Base-by-base conservation (phyloP, 2,797 vertebrate genomes). In the Anableps anableps region DNA sequence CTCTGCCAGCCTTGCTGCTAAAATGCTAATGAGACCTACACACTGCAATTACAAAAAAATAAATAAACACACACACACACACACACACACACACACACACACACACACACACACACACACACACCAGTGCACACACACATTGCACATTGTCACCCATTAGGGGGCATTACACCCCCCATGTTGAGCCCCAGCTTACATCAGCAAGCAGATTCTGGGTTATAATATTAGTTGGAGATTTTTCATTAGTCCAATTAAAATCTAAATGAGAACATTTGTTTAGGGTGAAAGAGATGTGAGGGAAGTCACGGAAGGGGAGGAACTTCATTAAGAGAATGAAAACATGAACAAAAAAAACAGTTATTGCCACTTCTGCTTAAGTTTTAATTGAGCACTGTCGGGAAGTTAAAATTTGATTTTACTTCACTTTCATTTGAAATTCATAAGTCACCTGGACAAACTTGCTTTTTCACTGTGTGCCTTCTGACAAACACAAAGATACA, bases 1-100 rank as follows among this genome's bases (percentile, higher is more conserved):
- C 78, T 70, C 77, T 41, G 51, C 82, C 83, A 83, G 79, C 82
- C 91, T 80, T 74, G 85, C 84, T 86, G 90, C 82, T 86, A 83
- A 93, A 92, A 92, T 90, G 85, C 88, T 85, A 92, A 93, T 92
- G 86, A 91, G 77, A 47, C 53, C 77, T 17, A 36, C 41, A 70
- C 82, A 72, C 76, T 68, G 77, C 89, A 92, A 93, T 93, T 89
- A 93, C 86, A 87, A 74, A 85, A 64, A 71, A 71, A 70, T 47
- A 71, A 47, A 71, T 43, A 71, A 23, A 71, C 26, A 71, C 10
- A 70, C 21, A 66, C 19, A 55, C 43, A 43, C n/a, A 58, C 23
- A 58, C 17, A 55, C 5, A 55, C 6, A 41, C 53, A 41, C 36
- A n/a, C 36, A 68, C 4, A 5, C 4, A 34, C 50, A 51, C 85